phyloP scores from a whole-genome alignment of 2,113 vertebrate genomes.

The Herpailurus yagouaroundi region DNA sequence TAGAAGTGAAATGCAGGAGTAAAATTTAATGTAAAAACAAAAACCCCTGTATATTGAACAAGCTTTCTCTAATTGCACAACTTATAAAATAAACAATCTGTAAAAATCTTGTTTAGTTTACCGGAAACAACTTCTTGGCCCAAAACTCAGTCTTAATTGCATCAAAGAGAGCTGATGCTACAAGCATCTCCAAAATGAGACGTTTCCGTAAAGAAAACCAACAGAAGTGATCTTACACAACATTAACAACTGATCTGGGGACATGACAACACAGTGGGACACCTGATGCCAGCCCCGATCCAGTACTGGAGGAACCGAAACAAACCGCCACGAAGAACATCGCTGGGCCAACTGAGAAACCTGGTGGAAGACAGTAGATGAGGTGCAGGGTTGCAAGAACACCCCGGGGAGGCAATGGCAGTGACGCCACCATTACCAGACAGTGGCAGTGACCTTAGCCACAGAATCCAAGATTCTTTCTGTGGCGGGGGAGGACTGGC shows the following conservation, averaged over 20 bases:
- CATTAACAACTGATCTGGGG: neutral
- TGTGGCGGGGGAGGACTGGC: accelerated
- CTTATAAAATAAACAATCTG: neutral
- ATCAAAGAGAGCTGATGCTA: neutral
- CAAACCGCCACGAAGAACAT: neutral
- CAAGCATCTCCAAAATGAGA: neutral
- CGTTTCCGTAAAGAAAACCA: neutral
- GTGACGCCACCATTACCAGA: neutral
- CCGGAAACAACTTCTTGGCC: neutral
- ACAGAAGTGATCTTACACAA: neutral
- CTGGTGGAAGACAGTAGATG: accelerated
- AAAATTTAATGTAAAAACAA: neutral
- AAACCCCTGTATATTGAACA: neutral
- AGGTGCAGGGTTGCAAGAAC: accelerated
- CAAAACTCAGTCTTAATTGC: neutral
- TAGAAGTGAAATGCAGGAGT: neutral
- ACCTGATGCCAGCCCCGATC: neutral
- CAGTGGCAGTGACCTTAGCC: accelerated
- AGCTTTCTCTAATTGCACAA: neutral
- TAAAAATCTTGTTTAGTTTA: neutral
- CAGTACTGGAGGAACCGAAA: no score
- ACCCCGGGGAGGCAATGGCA: neutral
- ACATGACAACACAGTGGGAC: neutral
- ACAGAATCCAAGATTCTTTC: neutral
- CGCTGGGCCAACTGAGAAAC: neutral